A percentile compares a stretch with the other conserved stretches of the same genome.
These are phyloP conservation scores for Porites divaricata DNA, from an alignment of 92 coral and sea anemone species.

Conservation along the genomic window DNA sequence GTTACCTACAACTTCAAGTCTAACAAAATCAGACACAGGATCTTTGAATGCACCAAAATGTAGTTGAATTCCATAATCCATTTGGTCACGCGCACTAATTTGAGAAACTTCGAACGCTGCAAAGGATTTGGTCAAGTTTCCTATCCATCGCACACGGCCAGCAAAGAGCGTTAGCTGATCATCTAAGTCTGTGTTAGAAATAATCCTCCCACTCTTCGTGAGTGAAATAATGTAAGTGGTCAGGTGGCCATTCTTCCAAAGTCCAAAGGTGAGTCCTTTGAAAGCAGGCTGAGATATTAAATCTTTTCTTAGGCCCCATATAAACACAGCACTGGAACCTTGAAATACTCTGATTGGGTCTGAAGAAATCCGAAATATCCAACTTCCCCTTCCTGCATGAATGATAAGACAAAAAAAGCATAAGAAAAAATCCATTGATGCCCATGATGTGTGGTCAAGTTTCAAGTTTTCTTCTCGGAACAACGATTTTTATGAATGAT, in stretches of 20 bases:
- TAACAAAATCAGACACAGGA: background rate
- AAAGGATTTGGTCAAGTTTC: slow-evolving; percentile 13
- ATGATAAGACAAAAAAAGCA: too few species aligned
- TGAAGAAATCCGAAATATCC: slow-evolving; percentile 20
- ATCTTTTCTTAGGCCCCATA: slow-evolving; percentile 1
- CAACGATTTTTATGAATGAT: too few species aligned
- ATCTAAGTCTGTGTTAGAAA: slow-evolving; percentile 9
- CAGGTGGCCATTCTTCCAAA: slow-evolving; percentile 23
- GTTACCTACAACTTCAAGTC: slow-evolving; percentile 29
- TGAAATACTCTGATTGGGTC: slow-evolving; percentile 10
- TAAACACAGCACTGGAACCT: slow-evolving; percentile 9
- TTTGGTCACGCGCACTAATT: slow-evolving; percentile 1
- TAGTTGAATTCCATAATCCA: slow-evolving; percentile 7
- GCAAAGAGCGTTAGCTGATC: slow-evolving; percentile 1
- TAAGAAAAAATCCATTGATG: too few species aligned
- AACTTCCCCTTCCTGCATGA: background rate
- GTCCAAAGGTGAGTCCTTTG: slow-evolving; percentile 15
- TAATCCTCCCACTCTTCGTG: background rate
- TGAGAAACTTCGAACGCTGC: slow-evolving; percentile 19
- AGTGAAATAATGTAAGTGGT: slow-evolving; percentile 13
- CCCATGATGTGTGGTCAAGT: too few species aligned
- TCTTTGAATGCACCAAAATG: slow-evolving; percentile 15
- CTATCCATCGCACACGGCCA: slow-evolving; percentile 31
- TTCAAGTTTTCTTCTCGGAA: too few species aligned
- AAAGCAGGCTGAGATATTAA: slow-evolving; percentile 6